Evolutionary conservation across 2,113 vertebrate species (phyloP), one percentile per base, ranked within the genome.

Genomic region (Cepphus grylle): DNA sequence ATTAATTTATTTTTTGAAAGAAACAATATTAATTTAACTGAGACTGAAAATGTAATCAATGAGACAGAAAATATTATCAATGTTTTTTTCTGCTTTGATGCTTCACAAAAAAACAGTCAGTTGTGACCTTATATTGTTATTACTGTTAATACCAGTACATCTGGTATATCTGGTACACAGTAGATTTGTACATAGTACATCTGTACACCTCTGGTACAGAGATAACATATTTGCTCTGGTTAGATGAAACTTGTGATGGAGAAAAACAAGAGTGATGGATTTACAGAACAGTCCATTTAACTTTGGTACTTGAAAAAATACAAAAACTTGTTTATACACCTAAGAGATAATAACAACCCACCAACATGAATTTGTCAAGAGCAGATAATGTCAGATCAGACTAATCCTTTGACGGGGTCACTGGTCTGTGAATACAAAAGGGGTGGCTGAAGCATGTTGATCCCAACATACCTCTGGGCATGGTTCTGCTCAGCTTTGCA

Each of bases 401-500:
- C 27, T 38, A 67, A 63, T 30, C 7, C 16, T 71, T 56, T 66
- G 18, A 72, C 23, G 14, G 8, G 20, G 32, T 38, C 47, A 52
- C 47, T 58, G 19, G 9, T 34, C 47, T 76, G 19, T 84, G 47
- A 65, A 50, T 89, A 86, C 17, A 16, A n/a, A 38, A 26, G 12
- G 13, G 5, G 4, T 38, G 26, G 34, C 29, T 76, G 25, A 36
- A 67, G 8, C 10, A 25, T n/a, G 45, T 34, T 66, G 18, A 66
- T 47, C 29, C 25, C 18, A 79, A 6, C n/a, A 78, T 6, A 15
- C 30, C 18, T 65, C 27, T 74, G 40, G 55, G 30, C 29, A 13
- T 6, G 11, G 5, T 43, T 82, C 59, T 21, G 22, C 3, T 12
- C 40, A 55, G 29, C 0, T 0, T 2, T 83, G n/a, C n/a, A 40